A percentile compares a stretch with the other conserved stretches of the same genome.
Evolutionary conservation across 1,140 invertebrate species (phyloP).

Genomic region (Trachymyrmex cornetzi): DNA sequence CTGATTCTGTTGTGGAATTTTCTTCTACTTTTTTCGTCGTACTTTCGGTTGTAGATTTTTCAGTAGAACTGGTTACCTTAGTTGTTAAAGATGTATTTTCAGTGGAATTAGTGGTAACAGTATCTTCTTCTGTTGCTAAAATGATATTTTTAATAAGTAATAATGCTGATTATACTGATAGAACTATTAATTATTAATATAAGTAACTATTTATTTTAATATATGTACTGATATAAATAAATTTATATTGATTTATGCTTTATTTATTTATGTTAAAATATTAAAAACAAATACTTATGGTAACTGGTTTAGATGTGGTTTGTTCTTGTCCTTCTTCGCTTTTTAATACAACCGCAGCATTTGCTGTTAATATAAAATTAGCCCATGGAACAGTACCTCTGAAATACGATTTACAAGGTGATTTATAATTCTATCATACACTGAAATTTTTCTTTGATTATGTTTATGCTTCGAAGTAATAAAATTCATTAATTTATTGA

Average conservation of each 20-base stretch:
- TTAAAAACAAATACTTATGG: not conserved
- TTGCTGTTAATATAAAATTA: slow-evolving; percentile 61
- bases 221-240: not conserved
- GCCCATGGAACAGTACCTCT: slow-evolving; percentile 26
- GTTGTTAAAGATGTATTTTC: not conserved
- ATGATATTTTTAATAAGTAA: slow-evolving; percentile 8
- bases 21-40: not conserved
- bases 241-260: not conserved
- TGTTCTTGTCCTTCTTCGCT: not conserved
- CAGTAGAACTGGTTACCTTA: not conserved
- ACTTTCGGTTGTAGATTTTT: not conserved
- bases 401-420: not conserved
- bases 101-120: too few relatives aligned
- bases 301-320: not conserved
- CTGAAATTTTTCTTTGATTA: not conserved
- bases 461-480: not conserved
- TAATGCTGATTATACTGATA: not conserved
- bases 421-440: not conserved
- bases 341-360: slow-evolving; percentile 67
- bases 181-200: not conserved
- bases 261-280: not conserved
- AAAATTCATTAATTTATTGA: not conserved
- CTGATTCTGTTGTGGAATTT: not conserved
- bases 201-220: not conserved
- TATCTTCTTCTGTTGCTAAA: not conserved